These are phyloP conservation scores for Rhegmatorhina hoffmannsi DNA, from an alignment of 2,113 vertebrate species.

Conservation along the genomic window DNA sequence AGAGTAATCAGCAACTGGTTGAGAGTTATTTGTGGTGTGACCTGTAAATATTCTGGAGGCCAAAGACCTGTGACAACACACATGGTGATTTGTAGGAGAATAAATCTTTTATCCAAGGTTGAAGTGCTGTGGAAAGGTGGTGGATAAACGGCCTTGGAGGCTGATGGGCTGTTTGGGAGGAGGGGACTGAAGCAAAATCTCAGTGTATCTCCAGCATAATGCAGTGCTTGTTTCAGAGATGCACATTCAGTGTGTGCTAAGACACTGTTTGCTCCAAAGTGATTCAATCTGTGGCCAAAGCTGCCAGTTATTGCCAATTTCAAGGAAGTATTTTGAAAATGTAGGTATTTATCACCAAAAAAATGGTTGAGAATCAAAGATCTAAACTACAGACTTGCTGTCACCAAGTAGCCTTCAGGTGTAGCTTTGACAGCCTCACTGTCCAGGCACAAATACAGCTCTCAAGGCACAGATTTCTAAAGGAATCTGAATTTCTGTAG, in stretches of 20 bases:
- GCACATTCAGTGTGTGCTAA: neutral
- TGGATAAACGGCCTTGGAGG: neutral
- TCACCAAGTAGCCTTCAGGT: neutral
- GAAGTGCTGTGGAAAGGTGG: neutral
- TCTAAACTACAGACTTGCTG: neutral
- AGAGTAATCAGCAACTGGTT: neutral
- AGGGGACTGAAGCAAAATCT: neutral
- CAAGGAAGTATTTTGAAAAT: neutral
- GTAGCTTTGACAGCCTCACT: neutral
- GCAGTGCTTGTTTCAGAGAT: neutral
- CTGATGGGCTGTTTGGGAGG: neutral
- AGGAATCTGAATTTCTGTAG: neutral
- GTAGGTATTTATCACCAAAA: neutral
- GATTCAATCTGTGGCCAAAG: neutral
- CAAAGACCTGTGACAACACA: neutral
- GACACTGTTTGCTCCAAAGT: neutral
- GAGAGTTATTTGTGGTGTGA: neutral
- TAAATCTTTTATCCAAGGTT: slow-evolving; percentile 2
- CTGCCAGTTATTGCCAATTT: neutral
- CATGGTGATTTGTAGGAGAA: neutral
- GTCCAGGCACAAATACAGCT: neutral
- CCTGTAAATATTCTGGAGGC: neutral
- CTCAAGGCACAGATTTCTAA: neutral
- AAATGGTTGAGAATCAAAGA: neutral
- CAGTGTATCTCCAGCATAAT: neutral